These are phyloP conservation scores for Empidonax alnorum DNA, from an alignment of 2,113 vertebrate genomes.

Conservation along the genomic window DNA sequence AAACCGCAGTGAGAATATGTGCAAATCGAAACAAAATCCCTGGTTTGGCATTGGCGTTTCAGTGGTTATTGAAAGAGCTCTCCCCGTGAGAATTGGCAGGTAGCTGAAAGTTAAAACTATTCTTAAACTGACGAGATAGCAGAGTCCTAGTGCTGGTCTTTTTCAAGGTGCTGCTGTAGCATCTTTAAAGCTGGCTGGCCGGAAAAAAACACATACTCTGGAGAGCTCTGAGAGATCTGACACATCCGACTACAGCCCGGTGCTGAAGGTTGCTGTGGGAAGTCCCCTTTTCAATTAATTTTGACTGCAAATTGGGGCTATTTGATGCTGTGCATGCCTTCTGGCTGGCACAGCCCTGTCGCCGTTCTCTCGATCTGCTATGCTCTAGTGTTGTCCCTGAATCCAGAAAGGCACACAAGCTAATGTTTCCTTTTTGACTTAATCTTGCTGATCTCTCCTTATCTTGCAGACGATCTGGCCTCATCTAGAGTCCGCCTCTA, in stretches of 20 bases:
- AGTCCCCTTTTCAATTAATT: constrained; percentile 48
- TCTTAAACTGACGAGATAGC: not conserved
- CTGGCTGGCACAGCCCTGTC: constrained; percentile 27
- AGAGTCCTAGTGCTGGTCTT: not conserved
- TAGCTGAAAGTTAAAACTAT: constrained; percentile 41
- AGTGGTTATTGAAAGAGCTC: constrained; percentile 39
- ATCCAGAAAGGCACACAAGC: constrained; percentile 25
- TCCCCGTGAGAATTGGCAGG: constrained; percentile 6
- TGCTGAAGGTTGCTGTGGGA: constrained; percentile 39
- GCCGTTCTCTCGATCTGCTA: not conserved
- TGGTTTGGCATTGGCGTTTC: not conserved
- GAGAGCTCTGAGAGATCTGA: constrained; percentile 56
- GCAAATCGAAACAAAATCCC: constrained; percentile 63
- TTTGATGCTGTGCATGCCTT: constrained; percentile 35
- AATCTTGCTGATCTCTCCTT: constrained; percentile 69
- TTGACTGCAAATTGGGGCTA: constrained; percentile 39
- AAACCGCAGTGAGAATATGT: not conserved
- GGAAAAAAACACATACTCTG: constrained; percentile 43
- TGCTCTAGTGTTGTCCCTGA: constrained; percentile 5
- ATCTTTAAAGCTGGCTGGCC: constrained; percentile 24
- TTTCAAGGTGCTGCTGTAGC: not conserved
- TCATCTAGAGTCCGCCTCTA: constrained; percentile 87
- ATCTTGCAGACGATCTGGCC: constrained; percentile 86
- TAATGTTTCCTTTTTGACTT: constrained; percentile 61
- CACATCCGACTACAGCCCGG: not conserved